A percentile compares a stretch with the other conserved stretches of the same genome.
Conservation (phyloP, 2,797 vertebrate species). For the Macropodus opercularis region DNA sequence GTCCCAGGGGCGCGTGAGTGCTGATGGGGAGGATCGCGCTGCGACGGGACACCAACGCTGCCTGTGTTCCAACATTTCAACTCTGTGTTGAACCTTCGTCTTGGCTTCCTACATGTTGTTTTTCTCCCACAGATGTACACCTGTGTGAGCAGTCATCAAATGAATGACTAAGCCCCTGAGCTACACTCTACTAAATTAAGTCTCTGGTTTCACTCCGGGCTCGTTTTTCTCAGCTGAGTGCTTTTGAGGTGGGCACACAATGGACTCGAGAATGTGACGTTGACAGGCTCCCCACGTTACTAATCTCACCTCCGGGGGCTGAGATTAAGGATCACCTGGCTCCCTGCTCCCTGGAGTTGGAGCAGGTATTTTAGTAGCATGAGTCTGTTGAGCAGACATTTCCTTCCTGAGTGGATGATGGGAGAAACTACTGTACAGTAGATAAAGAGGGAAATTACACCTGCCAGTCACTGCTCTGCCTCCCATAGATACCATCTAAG, state of each 20-base stretch:
- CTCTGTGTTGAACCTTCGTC: background rate
- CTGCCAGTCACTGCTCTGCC: conserved; percentile 34
- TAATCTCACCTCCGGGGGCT: conserved; percentile 64
- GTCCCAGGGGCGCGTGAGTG: conserved; percentile 56
- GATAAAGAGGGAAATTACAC: conserved; percentile 47
- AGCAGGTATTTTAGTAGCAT: no score
- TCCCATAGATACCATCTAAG: conserved; percentile 19
- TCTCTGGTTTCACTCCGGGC: conserved; percentile 58
- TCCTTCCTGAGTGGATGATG: conserved; percentile 16
- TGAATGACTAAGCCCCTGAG: conserved; percentile 53
- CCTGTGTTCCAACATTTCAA: conserved; percentile 11
- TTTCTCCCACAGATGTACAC: no score
- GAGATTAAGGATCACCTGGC: conserved; percentile 48
- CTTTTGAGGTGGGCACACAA: conserved; percentile 59
- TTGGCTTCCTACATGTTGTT: background rate
- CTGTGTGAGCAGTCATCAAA: conserved; percentile 40
- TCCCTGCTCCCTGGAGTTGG: conserved; percentile 19
- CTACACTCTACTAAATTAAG: conserved; percentile 33
- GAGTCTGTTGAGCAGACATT: no score
- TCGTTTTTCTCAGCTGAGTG: conserved; percentile 53
- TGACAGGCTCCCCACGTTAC: conserved; percentile 36
- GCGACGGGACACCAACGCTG: conserved; percentile 14
- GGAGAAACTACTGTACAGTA: background rate
- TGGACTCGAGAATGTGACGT: conserved; percentile 55
- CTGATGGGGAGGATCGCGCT: conserved; percentile 33